Conservation (phyloP, 1,140 invertebrate species). For the Pinna nobilis region DNA sequence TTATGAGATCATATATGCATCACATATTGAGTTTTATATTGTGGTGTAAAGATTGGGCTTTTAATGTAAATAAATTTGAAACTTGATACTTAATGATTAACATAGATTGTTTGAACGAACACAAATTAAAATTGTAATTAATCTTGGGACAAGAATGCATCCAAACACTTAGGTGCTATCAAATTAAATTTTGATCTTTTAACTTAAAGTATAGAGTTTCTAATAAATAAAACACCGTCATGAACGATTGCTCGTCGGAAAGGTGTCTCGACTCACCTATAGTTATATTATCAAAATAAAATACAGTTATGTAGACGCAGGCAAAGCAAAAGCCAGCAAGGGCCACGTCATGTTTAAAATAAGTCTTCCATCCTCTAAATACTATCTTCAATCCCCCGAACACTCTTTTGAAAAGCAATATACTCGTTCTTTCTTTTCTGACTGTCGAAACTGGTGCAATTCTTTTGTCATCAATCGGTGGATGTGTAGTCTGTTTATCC, state of each 20-base stretch:
- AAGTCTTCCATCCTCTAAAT: constrained; percentile 68
- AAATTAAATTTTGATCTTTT: too few relatives aligned
- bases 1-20: not conserved
- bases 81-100: not conserved
- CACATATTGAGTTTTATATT: not conserved
- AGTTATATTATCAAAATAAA: constrained; percentile 78
- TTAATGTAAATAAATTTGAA: not conserved
- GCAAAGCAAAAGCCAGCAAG: constrained; percentile 76
- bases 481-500: too few relatives aligned
- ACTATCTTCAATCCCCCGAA: constrained; percentile 51
- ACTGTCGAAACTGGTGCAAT: too few relatives aligned
- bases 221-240: not conserved
- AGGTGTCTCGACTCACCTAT: constrained; percentile 62
- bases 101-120: not conserved
- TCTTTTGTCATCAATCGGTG: too few relatives aligned
- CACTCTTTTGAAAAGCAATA: too few relatives aligned
- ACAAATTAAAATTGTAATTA: not conserved
- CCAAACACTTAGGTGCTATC: not conserved
- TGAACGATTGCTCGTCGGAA: not conserved
- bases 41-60: not conserved
- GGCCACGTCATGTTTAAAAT: constrained; percentile 70
- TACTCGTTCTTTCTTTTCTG: too few relatives aligned
- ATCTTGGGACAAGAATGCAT: not conserved
- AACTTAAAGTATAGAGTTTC: not conserved
- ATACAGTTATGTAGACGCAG: constrained; percentile 77